Percentiles rank a stretch among this genome's conserved stretches.
Conservation (phyloP, 2,113 vertebrate species). For the Excalfactoria chinensis region DNA sequence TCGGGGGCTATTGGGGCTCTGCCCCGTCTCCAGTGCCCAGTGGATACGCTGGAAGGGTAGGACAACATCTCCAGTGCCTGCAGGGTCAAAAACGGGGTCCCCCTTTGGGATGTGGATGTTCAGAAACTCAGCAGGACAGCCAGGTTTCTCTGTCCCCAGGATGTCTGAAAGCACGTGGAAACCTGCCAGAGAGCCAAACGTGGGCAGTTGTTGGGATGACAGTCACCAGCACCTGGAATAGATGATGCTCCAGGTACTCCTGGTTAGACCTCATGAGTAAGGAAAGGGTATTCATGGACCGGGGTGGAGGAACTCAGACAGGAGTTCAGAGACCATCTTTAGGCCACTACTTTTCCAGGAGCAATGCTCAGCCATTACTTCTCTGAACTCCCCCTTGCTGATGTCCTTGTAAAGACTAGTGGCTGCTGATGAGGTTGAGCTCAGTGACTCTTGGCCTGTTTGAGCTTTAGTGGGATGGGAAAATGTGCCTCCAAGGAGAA, state of each 20-base stretch:
- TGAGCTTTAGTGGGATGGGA: not conserved
- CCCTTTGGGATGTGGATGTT: conserved; percentile 85
- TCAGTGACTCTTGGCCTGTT: not conserved
- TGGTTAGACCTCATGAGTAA: not conserved
- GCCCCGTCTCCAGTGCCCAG: conserved; percentile 85
- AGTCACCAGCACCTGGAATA: not conserved
- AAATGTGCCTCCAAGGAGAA: not conserved
- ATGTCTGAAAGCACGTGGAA: conserved; percentile 82
- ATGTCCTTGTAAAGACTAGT: not conserved
- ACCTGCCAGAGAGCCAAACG: conserved; percentile 68
- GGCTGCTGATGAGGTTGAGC: not conserved
- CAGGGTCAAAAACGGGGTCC: conserved; percentile 86
- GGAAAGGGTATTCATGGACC: not conserved
- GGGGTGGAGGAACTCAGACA: not conserved
- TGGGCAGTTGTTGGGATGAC: not conserved
- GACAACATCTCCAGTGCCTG: conserved; percentile 73
- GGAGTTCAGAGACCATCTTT: not conserved
- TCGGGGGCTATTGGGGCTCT: conserved; percentile 91
- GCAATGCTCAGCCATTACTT: not conserved
- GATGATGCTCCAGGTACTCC: not conserved
- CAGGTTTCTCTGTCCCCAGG: conserved; percentile 66
- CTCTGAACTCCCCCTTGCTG: not conserved
- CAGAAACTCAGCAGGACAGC: conserved; percentile 90
- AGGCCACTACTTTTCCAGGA: not conserved
- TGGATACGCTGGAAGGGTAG: conserved; percentile 87